Conservation (phyloP, 2,113 vertebrate species). For the Tragelaphus strepsiceros region DNA sequence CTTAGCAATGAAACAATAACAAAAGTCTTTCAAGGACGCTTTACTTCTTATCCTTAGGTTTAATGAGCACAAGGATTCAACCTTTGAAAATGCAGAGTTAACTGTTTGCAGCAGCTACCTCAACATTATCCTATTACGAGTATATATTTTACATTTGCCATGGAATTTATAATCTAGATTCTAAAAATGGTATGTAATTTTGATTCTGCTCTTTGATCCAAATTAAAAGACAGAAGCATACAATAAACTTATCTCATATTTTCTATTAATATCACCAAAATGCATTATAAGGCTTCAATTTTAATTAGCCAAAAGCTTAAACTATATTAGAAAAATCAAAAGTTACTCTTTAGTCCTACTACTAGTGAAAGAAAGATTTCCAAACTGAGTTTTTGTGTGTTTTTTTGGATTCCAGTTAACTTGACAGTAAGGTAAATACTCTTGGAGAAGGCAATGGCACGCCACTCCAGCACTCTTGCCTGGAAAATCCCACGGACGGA, state of each 20-base stretch:
- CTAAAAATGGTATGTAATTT: slow-evolving; percentile 15
- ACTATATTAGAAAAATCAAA: neutral
- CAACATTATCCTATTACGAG: neutral
- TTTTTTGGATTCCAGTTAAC: neutral
- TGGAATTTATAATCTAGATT: neutral
- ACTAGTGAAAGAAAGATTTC: slow-evolving; percentile 4
- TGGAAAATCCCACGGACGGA: no score
- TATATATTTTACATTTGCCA: neutral
- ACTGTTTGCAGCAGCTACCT: neutral
- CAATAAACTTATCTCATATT: neutral
- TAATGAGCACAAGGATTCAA: neutral
- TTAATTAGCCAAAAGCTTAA: slow-evolving; percentile 22
- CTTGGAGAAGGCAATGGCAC: no score
- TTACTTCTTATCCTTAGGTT: neutral
- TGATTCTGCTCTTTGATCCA: slow-evolving; percentile 1
- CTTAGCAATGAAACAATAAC: neutral
- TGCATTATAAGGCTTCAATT: neutral
- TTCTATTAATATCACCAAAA: slow-evolving; percentile 7
- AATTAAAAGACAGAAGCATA: slow-evolving; percentile 6
- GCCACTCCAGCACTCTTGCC: no score
- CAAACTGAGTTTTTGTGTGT: neutral
- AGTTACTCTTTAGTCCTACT: neutral
- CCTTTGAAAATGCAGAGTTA: neutral
- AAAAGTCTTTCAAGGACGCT: neutral
- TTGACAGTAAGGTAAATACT: slow-evolving; percentile 9